These are phyloP conservation scores for Vulpes vulpes DNA, from an alignment of 2,113 vertebrate species.

Conservation along the genomic window DNA sequence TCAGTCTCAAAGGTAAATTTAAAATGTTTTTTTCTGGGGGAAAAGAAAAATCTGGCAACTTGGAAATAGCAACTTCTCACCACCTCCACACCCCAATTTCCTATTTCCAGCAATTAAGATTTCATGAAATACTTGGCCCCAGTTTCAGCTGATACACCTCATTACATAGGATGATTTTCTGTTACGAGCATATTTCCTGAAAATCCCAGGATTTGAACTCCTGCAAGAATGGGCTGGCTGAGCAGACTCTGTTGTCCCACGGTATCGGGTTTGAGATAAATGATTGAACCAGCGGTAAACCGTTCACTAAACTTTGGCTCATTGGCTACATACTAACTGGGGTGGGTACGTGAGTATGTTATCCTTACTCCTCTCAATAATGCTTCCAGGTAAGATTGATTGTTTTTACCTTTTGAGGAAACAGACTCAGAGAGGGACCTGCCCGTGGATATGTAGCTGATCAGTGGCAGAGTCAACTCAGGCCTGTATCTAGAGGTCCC, in stretches of 20 bases:
- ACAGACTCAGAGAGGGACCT: neutral
- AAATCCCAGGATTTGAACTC: constrained; percentile 9
- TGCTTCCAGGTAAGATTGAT: neutral
- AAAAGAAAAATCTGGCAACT: neutral
- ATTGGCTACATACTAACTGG: neutral
- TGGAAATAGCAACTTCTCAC: neutral
- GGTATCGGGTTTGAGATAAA: neutral
- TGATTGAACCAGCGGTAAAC: neutral
- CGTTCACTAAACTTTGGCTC: neutral
- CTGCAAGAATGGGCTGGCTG: neutral
- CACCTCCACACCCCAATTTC: neutral
- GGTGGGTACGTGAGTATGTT: neutral
- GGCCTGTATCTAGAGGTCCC: neutral
- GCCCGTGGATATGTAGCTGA: neutral
- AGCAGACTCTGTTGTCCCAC: neutral
- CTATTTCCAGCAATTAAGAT: constrained; percentile 32
- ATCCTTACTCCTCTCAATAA: neutral
- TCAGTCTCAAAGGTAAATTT: neutral
- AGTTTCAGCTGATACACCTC: neutral
- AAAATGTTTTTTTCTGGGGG: neutral
- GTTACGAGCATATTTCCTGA: neutral
- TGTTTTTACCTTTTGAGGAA: constrained; percentile 2
- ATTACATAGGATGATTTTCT: neutral
- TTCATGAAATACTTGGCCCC: neutral
- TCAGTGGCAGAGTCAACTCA: neutral